Evolutionary conservation across 2,797 vertebrate genomes (phyloP), one percentile per base, ranked within the genome.

Genomic region (Petrocephalus schoutedeni): DNA sequence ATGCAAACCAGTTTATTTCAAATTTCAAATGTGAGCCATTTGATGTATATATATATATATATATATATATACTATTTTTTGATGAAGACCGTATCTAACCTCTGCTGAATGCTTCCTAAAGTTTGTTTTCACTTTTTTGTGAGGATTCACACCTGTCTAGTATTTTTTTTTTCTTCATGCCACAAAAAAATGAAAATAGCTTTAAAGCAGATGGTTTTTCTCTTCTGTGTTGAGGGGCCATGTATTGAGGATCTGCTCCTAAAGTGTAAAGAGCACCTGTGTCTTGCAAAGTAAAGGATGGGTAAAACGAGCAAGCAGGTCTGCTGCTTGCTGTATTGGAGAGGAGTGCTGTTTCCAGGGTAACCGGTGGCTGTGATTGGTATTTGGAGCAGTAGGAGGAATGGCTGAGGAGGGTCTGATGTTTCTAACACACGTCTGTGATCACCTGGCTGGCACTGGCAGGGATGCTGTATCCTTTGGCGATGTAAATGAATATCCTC

Each of bases 321-420:
- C 92, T 90, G 90, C 93, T 90, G 92, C 94, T 94, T 67, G 85
- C 94, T 93, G 92, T 94, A 95, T 95, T 93, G 92, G 94, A 94
- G 93, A 94, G 94, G 94, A 96, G 94, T 95, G 94, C 92, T 92
- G 95, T 96, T 96, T 92, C 95, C 93, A 93, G 92, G 92, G 95
- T 93, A 95, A 96, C 95, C 94, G 88, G 93, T 92, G 92, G 92
- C 93, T 87, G 64, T 89, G 89, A 93, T 95, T 92, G 95, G 95
- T 95, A 95, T 96, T 95, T 95, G 94, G 94, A 96, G 94, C 95
- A 95, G 94, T 67, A 90, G 92, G 93, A 91, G 92, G 95, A 95
- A 95, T 95, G 93, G 94, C 95, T 95, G 95, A 93, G 91, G 95
- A 95, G 95, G 94, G 95, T 95, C 95, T 94, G 92, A 94, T 94